Percentiles rank a stretch among this genome's conserved stretches.
These are phyloP conservation scores for Drosophila infuscata DNA, from an alignment of 2,888 invertebrate species.

Conservation along the genomic window DNA sequence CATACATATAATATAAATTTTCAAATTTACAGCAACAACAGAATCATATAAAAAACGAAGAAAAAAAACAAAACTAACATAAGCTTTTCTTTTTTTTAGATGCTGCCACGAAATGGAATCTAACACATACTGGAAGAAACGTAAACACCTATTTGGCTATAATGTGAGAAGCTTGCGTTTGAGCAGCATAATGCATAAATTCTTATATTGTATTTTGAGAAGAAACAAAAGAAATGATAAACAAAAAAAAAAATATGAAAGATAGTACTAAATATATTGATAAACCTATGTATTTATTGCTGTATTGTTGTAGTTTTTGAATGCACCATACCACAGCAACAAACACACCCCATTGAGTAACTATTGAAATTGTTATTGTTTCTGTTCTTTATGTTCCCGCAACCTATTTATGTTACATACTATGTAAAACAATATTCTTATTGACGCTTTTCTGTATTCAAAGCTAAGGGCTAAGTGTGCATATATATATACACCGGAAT, in stretches of 20 bases:
- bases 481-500: constrained; percentile 24
- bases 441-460: constrained; percentile 39
- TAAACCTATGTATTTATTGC: constrained; percentile 68
- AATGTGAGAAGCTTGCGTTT: constrained; percentile 35
- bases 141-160: constrained; percentile 9
- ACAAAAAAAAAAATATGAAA: constrained; percentile 5
- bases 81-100: constrained; percentile 69
- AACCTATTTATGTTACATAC: constrained; percentile 28
- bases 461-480: constrained; percentile 34
- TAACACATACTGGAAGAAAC: constrained; percentile 7
- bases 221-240: constrained; percentile 40
- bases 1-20: neutral
- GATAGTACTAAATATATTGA: constrained; percentile 57
- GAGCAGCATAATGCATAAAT: constrained; percentile 34
- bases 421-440: constrained; percentile 29
- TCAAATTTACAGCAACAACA: constrained; percentile 28
- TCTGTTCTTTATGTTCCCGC: constrained; percentile 32
- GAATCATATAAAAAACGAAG: too few relatives aligned
- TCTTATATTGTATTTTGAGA: constrained; percentile 60
- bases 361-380: constrained; percentile 42
- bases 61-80: constrained; percentile 56
- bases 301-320: constrained; percentile 71
- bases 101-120: constrained; percentile 26
- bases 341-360: constrained; percentile 45
- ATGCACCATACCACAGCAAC: constrained; percentile 42